phyloP scores from a whole-genome alignment of 2,797 vertebrate species.

The Periparus ater region DNA sequence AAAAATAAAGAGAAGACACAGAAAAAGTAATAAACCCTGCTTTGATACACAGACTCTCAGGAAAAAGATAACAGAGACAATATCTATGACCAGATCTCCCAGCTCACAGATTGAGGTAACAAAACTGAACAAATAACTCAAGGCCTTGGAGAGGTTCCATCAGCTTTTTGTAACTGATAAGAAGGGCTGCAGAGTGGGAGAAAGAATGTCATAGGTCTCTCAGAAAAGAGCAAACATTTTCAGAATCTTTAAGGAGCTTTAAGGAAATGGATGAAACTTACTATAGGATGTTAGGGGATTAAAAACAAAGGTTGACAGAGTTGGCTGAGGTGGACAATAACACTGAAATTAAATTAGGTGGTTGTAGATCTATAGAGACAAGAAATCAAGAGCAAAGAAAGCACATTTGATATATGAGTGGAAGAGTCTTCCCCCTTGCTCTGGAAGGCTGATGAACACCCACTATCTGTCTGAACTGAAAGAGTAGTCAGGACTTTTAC shows the following conservation, averaged over 20 bases:
- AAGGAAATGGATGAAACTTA: not conserved
- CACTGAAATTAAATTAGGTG: not conserved
- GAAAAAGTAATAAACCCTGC: not conserved
- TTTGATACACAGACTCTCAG: not conserved
- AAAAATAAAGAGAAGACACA: not conserved
- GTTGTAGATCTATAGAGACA: not conserved
- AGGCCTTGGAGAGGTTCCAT: not conserved
- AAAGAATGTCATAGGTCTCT: not conserved
- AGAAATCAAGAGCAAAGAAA: not conserved
- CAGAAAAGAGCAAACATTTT: not conserved
- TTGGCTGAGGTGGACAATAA: not conserved
- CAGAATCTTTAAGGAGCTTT: not conserved
- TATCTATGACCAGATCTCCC: not conserved
- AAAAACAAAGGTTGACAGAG: not conserved
- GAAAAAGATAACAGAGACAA: not conserved
- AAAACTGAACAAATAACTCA: not conserved
- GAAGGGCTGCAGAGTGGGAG: not conserved
- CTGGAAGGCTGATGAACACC: not conserved
- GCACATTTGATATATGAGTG: not conserved
- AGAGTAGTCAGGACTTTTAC: not conserved
- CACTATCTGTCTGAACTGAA: not conserved
- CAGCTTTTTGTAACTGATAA: not conserved
- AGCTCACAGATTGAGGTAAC: not conserved
- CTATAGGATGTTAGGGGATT: not conserved
- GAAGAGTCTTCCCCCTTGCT: not conserved